These are phyloP conservation scores for Horisme vitalbata DNA, from an alignment of 2,888 invertebrate genomes.

Conservation along the genomic window DNA sequence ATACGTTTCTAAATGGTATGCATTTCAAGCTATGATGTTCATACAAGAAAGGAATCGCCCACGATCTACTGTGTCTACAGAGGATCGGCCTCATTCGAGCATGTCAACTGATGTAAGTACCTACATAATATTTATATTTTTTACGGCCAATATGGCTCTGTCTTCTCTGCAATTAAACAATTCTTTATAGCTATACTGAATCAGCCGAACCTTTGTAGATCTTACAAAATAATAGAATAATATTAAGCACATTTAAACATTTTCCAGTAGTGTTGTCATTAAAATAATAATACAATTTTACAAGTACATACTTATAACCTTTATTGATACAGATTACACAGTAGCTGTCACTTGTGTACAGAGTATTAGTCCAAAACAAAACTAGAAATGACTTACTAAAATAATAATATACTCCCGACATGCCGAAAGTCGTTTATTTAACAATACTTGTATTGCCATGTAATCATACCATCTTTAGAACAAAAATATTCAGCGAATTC, in stretches of 20 bases:
- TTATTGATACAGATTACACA: conserved; percentile 30
- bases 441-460: conserved; percentile 34
- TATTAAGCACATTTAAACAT: conserved; percentile 17
- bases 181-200: conserved; percentile 11
- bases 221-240: conserved; percentile 15
- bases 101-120: conserved; percentile 25
- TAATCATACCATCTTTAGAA: conserved; percentile 33
- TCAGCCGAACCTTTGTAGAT: conserved; percentile 11
- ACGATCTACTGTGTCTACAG: conserved; percentile 35
- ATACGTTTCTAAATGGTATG: conserved; percentile 34
- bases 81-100: conserved; percentile 30
- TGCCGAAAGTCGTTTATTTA: conserved; percentile 17
- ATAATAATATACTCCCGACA: conserved; percentile 12
- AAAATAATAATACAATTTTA: conserved; percentile 24
- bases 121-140: conserved; percentile 16
- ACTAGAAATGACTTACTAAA: conserved; percentile 15
- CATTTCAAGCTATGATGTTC: conserved; percentile 32
- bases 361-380: conserved; percentile 21
- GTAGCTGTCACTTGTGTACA: conserved; percentile 19
- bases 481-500: conserved; percentile 34
- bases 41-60: conserved; percentile 35
- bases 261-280: conserved; percentile 19
- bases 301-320: conserved; percentile 18
- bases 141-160: conserved; percentile 14
- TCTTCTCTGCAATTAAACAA: conserved; percentile 8